These are phyloP conservation scores for Ibycter americanus DNA, from an alignment of 2,797 vertebrate genomes.

Conservation along the genomic window DNA sequence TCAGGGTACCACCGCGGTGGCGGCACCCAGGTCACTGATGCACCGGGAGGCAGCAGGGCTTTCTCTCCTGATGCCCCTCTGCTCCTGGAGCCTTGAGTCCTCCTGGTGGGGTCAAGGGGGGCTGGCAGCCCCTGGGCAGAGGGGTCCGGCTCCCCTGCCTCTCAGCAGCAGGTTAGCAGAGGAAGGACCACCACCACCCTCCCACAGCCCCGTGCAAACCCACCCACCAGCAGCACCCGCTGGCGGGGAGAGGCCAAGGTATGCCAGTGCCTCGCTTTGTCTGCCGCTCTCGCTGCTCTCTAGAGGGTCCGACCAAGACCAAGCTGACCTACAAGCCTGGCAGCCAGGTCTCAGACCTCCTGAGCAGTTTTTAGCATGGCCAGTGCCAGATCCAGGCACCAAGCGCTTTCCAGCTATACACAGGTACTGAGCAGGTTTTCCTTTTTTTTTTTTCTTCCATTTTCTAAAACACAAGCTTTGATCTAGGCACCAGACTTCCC, in stretches of 20 bases:
- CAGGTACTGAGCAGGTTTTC: neutral
- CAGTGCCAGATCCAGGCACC: neutral
- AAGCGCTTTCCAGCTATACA: neutral
- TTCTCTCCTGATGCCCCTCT: neutral
- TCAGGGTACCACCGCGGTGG: fast-evolving
- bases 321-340: neutral
- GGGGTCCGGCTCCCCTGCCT: neutral
- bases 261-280: neutral
- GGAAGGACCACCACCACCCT: neutral
- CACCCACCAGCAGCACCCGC: neutral
- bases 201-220: fast-evolving
- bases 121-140: neutral
- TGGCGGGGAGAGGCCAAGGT: no score
- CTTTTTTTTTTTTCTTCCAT: neutral
- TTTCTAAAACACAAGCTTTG: neutral
- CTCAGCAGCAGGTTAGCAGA: neutral
- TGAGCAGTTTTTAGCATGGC: neutral
- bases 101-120: fast-evolving
- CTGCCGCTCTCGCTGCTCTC: neutral
- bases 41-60: neutral
- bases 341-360: neutral
- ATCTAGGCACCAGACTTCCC: neutral
- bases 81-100: no score
- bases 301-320: no score
- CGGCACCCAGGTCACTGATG: fast-evolving